These are phyloP conservation scores for Hylyphantes graminicola DNA, from an alignment of 1,140 invertebrate genomes.

Conservation along the genomic window DNA sequence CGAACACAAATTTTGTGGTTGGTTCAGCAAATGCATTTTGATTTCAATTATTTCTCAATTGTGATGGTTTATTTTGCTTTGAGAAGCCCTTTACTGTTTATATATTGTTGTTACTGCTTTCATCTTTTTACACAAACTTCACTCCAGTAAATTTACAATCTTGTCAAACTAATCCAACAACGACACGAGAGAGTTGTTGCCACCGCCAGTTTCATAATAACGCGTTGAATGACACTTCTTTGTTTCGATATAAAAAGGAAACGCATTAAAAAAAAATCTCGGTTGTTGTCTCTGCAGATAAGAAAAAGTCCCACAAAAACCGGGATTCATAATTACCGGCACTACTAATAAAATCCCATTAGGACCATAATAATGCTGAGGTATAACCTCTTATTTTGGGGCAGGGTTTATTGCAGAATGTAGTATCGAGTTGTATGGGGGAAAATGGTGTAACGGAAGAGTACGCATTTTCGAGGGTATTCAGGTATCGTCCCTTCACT, in stretches of 20 bases:
- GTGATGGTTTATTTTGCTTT: too few species aligned
- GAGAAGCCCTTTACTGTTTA: too few species aligned
- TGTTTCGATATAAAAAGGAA: slow-evolving; percentile 21
- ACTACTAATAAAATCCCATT: slow-evolving; percentile 57
- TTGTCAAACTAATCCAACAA: not conserved
- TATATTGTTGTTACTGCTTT: too few species aligned
- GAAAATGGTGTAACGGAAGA: too few species aligned
- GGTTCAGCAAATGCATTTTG: too few species aligned
- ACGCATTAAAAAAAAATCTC: slow-evolving; percentile 4
- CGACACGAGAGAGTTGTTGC: slow-evolving; percentile 1
- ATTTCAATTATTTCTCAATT: too few species aligned
- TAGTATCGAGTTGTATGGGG: too few species aligned
- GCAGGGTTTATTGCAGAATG: slow-evolving; percentile 34
- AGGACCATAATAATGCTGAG: slow-evolving; percentile 45
- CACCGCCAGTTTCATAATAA: slow-evolving; percentile 7
- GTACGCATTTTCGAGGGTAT: too few species aligned
- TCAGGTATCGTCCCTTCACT: too few species aligned
- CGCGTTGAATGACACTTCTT: slow-evolving; percentile 50
- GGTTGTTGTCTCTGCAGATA: slow-evolving; percentile 43
- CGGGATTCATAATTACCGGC: slow-evolving; percentile 48
- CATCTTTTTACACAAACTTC: too few species aligned
- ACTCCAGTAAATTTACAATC: too few species aligned
- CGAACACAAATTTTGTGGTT: too few species aligned
- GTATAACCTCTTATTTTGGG: slow-evolving; percentile 52
- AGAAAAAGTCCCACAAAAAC: slow-evolving; percentile 41